These are phyloP conservation scores for Ceriagrion tenellum DNA, from an alignment of 2,888 invertebrate genomes.

Conservation along the genomic window DNA sequence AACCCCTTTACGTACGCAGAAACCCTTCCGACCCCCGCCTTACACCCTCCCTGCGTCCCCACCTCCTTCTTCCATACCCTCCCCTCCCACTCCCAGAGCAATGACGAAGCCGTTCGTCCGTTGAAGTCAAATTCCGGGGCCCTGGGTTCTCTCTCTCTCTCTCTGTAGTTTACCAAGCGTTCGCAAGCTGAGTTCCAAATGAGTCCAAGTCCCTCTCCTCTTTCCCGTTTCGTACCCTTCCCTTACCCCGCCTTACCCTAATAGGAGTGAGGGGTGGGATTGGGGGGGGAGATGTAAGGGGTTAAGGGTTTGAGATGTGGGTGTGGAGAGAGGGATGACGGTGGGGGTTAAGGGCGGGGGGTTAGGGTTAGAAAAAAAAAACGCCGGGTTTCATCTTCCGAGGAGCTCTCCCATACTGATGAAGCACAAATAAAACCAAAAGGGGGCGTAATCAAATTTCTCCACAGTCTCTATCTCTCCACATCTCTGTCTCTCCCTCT, in stretches of 20 bases:
- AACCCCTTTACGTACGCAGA: not conserved
- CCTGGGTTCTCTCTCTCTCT: not conserved
- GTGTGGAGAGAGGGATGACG: not conserved
- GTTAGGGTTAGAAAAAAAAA: not conserved
- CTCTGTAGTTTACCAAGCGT: conserved; percentile 43
- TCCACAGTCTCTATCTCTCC: not conserved
- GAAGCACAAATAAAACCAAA: conserved; percentile 45
- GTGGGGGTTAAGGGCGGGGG: no score
- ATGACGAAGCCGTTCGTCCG: conserved; percentile 29
- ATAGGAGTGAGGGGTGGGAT: not conserved
- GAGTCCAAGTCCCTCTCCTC: not conserved
- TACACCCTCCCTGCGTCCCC: not conserved
- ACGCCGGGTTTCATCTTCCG: conserved; percentile 30
- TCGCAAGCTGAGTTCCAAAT: conserved; percentile 41
- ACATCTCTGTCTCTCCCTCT: not conserved
- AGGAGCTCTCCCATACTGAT: conserved; percentile 50
- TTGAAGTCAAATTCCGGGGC: conserved; percentile 43
- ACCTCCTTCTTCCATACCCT: not conserved
- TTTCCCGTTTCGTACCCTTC: not conserved
- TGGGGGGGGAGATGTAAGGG: no score
- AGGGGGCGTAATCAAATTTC: conserved; percentile 47
- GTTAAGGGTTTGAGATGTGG: no score
- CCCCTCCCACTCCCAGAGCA: not conserved
- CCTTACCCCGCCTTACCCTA: not conserved
- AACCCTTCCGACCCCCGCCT: not conserved